phyloP scores from a whole-genome alignment of 2,888 invertebrate genomes.

The Limenitis camilla region DNA sequence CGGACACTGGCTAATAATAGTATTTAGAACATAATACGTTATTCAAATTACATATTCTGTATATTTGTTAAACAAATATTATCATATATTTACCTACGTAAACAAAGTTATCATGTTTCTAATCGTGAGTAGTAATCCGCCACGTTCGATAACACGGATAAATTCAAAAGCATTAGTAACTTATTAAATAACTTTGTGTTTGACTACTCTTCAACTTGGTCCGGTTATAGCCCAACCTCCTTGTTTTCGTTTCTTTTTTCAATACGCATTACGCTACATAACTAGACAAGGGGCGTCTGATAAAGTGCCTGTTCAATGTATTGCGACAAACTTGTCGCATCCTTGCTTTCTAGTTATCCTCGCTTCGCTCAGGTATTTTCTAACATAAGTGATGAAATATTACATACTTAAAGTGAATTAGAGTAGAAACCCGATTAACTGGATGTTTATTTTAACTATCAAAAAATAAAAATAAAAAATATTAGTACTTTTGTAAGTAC shows the following conservation, averaged over 20 bases:
- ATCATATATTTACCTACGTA: too few relatives aligned
- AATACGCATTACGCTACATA: constrained; percentile 43
- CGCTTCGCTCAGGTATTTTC: background rate
- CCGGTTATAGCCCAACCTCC: constrained; percentile 51
- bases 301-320: constrained; percentile 38
- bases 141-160: constrained; percentile 33
- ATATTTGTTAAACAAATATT: too few relatives aligned
- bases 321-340: background rate
- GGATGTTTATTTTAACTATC: too few relatives aligned
- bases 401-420: too few relatives aligned
- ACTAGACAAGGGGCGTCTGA: constrained; percentile 40
- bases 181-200: constrained; percentile 45
- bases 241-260: constrained; percentile 60
- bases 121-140: constrained; percentile 30
- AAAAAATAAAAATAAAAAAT: too few relatives aligned
- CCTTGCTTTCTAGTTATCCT: background rate
- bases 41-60: too few relatives aligned
- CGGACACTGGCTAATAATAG: too few relatives aligned
- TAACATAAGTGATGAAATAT: too few relatives aligned
- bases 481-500: too few relatives aligned
- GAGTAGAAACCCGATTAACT: too few relatives aligned
- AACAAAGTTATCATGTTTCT: constrained; percentile 29
- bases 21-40: too few relatives aligned
- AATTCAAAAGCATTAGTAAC: constrained; percentile 26
- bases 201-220: constrained; percentile 34